Percentiles rank a stretch among this genome's conserved stretches.
phyloP scores from a whole-genome alignment of 2,113 vertebrate species.

The Bufo bufo region DNA sequence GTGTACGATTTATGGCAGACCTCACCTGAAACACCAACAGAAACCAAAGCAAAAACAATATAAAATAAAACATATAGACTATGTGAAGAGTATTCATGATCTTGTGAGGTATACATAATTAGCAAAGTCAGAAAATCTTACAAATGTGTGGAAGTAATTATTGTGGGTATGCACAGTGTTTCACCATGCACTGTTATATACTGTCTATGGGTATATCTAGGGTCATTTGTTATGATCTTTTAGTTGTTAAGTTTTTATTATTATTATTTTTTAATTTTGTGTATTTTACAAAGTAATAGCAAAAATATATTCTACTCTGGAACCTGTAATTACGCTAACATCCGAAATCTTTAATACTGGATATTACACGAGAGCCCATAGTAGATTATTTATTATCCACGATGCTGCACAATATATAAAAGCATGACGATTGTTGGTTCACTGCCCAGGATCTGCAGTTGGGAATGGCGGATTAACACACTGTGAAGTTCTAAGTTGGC shows the following conservation, averaged over 20 bases:
- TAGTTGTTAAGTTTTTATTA: not conserved
- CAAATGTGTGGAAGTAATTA: not conserved
- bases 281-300: not conserved
- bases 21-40: constrained; percentile 86
- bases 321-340: not conserved
- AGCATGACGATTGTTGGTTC: constrained; percentile 46
- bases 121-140: not conserved
- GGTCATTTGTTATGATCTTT: not conserved
- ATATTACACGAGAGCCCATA: constrained; percentile 19
- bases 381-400: constrained; percentile 41
- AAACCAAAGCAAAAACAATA: constrained; percentile 64
- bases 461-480: constrained; percentile 46
- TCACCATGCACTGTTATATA: not conserved
- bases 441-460: constrained; percentile 42
- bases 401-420: constrained; percentile 44
- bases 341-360: constrained; percentile 17
- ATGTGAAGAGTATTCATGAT: not conserved
- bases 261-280: not conserved
- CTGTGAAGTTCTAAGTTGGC: constrained; percentile 52
- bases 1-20: constrained; percentile 99
- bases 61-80: constrained; percentile 66
- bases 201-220: not conserved
- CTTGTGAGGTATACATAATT: not conserved
- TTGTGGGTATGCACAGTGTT: not conserved
- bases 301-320: not conserved